Conservation (phyloP, 1,140 invertebrate species). For the Wiebesia pumilae region DNA sequence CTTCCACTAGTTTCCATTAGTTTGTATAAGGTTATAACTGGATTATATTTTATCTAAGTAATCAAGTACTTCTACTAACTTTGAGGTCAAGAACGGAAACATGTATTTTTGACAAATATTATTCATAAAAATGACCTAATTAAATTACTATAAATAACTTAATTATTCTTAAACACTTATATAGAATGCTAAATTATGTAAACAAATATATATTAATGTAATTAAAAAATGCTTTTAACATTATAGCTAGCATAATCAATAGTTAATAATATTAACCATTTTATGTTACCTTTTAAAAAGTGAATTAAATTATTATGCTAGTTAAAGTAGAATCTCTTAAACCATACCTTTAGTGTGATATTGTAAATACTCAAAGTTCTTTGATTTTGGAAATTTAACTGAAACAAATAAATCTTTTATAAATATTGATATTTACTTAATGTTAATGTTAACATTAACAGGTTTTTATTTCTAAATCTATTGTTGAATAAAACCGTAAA, state of each 20-base stretch:
- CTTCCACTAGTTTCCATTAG: no score
- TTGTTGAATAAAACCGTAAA: neutral
- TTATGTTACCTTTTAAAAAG: no score
- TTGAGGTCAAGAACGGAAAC: neutral
- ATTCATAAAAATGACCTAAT: neutral
- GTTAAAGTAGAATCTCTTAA: no score
- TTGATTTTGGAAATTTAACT: constrained; percentile 38
- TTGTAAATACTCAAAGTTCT: constrained; percentile 25
- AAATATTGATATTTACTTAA: neutral
- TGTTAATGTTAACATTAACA: neutral
- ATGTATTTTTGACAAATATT: neutral
- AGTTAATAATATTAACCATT: no score
- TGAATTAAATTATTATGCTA: no score
- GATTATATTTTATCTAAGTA: no score
- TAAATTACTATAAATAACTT: neutral
- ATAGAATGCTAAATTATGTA: neutral
- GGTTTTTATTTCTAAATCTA: neutral
- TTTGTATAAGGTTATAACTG: no score
- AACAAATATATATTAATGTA: neutral
- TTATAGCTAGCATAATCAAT: no score
- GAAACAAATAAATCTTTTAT: constrained; percentile 11
- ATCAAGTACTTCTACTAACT: neutral
- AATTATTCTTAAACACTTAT: neutral
- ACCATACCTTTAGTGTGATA: constrained; percentile 27
- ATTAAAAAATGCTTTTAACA: neutral